A percentile compares a stretch with the other conserved stretches of the same genome.
phyloP scores from a whole-genome alignment of 1,140 invertebrate genomes.

The Diuraphis noxia region DNA sequence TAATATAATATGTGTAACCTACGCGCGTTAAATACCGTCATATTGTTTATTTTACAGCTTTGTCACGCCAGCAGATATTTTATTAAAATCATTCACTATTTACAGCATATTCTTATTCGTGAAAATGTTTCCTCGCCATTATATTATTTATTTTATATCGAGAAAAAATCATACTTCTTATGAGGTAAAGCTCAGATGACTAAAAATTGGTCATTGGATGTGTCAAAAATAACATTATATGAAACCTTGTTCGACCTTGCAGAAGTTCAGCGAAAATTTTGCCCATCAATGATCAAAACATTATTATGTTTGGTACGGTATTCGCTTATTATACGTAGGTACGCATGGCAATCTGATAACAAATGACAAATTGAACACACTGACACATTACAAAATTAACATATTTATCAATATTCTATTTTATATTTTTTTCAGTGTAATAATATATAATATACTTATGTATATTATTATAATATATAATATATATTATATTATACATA shows the following conservation, averaged over 20 bases:
- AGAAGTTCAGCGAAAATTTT: background rate
- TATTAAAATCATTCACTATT: background rate
- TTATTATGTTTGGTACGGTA: background rate
- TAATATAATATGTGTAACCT: background rate
- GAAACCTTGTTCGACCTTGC: background rate
- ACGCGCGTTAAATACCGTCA: background rate
- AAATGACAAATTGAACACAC: constrained; percentile 38
- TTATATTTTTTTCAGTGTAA: background rate
- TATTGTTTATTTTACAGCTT: background rate
- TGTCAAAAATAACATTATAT: background rate
- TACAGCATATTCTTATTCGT: background rate
- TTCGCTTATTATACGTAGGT: background rate
- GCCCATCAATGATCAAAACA: background rate
- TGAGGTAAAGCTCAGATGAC: background rate
- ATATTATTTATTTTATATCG: background rate
- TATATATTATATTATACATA: too few species aligned
- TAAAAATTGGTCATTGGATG: background rate
- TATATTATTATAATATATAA: background rate
- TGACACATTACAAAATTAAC: background rate
- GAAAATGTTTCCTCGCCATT: background rate
- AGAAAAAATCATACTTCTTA: background rate
- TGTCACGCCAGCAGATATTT: background rate
- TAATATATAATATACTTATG: background rate
- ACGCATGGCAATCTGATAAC: background rate
- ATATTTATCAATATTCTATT: constrained; percentile 17